phyloP scores from a whole-genome alignment of 2,797 vertebrate species.

The Borostomias antarcticus region DNA sequence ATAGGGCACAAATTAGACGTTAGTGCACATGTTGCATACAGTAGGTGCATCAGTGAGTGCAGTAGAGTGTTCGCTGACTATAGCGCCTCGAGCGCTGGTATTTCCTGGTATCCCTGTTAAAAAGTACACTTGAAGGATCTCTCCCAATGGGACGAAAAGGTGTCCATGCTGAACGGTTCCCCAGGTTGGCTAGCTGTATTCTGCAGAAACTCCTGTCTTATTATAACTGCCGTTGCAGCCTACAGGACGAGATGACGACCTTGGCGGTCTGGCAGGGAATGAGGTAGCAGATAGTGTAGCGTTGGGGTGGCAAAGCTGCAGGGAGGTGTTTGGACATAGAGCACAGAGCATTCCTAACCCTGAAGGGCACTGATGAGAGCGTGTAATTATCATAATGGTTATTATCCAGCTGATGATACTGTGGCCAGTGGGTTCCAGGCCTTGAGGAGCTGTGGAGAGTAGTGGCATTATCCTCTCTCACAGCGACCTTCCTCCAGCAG shows the following conservation, averaged over 20 bases:
- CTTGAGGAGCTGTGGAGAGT: conserved; percentile 17
- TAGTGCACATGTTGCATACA: conserved; percentile 6
- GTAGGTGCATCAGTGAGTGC: no score
- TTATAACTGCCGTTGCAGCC: conserved; percentile 49
- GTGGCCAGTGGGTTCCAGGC: neutral
- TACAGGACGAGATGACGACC: conserved; percentile 49
- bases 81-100: conserved; percentile 15
- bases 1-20: neutral
- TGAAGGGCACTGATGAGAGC: neutral
- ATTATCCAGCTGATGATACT: neutral
- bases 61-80: neutral
- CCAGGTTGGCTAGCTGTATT: conserved; percentile 35
- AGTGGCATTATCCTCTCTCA: conserved; percentile 9
- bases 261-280: conserved; percentile 16
- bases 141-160: neutral
- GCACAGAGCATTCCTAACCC: neutral
- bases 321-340: neutral
- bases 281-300: conserved; percentile 34
- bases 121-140: conserved; percentile 16
- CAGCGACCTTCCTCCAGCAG: conserved; percentile 8
- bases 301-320: conserved; percentile 10
- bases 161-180: conserved; percentile 11
- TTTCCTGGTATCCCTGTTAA: conserved; percentile 8
- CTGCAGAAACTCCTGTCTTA: conserved; percentile 40
- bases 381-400: neutral